These are phyloP conservation scores for Aphidoletes aphidimyza DNA, from an alignment of 2,888 invertebrate species.

Conservation along the genomic window DNA sequence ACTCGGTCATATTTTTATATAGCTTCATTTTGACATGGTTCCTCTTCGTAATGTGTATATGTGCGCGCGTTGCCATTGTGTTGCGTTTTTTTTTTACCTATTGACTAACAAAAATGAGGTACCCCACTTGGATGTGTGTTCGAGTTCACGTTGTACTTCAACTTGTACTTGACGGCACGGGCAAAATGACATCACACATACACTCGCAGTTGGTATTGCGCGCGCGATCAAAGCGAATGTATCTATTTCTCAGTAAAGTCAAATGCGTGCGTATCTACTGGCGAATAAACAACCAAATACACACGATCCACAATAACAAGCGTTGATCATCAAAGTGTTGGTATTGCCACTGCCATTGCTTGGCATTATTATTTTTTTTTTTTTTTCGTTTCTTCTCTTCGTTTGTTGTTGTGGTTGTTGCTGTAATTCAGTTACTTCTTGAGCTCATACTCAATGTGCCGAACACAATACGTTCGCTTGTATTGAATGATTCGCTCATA, in stretches of 20 bases:
- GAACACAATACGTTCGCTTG: neutral
- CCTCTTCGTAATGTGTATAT: neutral
- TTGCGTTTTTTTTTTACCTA: slow-evolving; percentile 13
- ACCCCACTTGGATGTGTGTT: slow-evolving; percentile 1
- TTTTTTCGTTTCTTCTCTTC: neutral
- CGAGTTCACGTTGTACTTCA: slow-evolving; percentile 27
- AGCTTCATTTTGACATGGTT: neutral
- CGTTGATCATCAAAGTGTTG: slow-evolving; percentile 9
- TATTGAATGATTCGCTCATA: neutral
- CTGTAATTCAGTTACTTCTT: neutral
- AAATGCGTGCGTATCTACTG: neutral
- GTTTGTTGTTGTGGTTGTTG: too few species aligned
- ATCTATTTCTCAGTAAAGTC: too few species aligned
- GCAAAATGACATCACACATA: slow-evolving; percentile 26
- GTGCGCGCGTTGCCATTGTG: neutral
- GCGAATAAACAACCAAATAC: too few species aligned
- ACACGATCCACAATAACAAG: neutral
- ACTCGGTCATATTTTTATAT: slow-evolving; percentile 2
- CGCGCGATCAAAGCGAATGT: neutral
- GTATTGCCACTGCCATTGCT: slow-evolving; percentile 26
- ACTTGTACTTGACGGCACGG: slow-evolving; percentile 40
- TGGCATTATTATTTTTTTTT: neutral
- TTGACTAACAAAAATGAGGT: slow-evolving; percentile 36
- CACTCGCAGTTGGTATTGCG: neutral
- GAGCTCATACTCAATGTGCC: neutral